Evolutionary conservation across 2,113 vertebrate species (phyloP).

Genomic region (Choloepus hoffmanni): DNA sequence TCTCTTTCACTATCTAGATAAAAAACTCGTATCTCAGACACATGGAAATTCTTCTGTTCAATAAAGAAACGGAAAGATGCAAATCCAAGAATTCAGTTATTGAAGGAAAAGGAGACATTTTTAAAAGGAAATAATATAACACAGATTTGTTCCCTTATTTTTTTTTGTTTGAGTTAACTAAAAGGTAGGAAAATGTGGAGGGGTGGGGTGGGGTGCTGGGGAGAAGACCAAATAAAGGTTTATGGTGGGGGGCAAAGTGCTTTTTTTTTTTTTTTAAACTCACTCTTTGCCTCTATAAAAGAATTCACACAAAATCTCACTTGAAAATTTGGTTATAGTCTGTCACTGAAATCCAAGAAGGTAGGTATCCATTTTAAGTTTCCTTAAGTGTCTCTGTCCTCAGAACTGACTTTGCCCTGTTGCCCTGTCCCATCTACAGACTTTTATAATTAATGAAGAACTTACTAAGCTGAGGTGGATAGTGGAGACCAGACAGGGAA

Average conservation of each 20-base stretch:
- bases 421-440: background rate
- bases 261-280: background rate
- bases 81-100: background rate
- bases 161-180: constrained; percentile 14
- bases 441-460: background rate
- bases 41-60: background rate
- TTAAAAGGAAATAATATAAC: background rate
- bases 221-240: background rate
- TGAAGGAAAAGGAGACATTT: background rate
- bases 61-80: background rate
- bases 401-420: background rate
- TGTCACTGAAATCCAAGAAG: background rate
- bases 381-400: background rate
- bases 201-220: too few species aligned
- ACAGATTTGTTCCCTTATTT: background rate
- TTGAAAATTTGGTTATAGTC: background rate
- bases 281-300: background rate
- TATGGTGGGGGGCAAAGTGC: background rate
- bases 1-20: background rate
- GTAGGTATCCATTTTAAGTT: background rate
- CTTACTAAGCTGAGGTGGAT: background rate
- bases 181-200: background rate
- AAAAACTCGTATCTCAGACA: background rate
- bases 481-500: background rate
- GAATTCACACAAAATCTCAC: background rate